A percentile compares a stretch with the other conserved stretches of the same genome.
Evolutionary conservation across 2,888 invertebrate genomes (phyloP).

Genomic region (Trichacis sp.): DNA sequence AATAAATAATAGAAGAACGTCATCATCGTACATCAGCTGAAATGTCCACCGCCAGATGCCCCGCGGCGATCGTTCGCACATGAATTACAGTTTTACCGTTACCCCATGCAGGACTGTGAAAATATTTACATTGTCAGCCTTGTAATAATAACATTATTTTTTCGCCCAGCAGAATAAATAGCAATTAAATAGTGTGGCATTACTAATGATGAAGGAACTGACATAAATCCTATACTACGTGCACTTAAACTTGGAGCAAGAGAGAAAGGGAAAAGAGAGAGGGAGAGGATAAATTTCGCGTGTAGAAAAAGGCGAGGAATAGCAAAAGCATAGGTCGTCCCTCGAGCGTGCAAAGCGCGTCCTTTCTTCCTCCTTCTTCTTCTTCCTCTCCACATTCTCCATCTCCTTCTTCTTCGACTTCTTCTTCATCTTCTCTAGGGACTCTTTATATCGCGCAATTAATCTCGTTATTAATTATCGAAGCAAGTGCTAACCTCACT

Average conservation of each 20-base stretch:
- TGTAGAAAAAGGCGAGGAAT: constrained; percentile 1
- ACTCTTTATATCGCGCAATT: constrained; percentile 56
- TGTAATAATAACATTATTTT: constrained; percentile 3
- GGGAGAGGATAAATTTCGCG: background rate
- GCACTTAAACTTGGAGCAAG: background rate
- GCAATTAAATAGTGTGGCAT: constrained; percentile 6
- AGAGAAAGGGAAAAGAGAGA: background rate
- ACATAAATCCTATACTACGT: constrained; percentile 1
- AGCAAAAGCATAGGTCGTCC: background rate
- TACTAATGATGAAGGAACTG: constrained; percentile 8
- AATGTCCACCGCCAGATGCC: background rate
- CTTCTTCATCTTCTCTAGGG: constrained; percentile 27
- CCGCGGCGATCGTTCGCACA: background rate
- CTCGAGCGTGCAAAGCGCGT: constrained; percentile 1
- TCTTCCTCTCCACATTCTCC: constrained; percentile 3
- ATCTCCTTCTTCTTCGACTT: background rate
- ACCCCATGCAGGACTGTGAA: background rate
- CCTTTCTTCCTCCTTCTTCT: background rate
- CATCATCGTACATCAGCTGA: background rate
- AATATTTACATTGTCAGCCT: background rate
- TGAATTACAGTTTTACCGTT: background rate
- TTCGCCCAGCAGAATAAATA: constrained; percentile 3
- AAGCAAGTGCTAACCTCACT: constrained; percentile 55
- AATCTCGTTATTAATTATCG: constrained; percentile 63
- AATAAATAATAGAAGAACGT: background rate